A percentile compares a stretch with the other conserved stretches of the same genome.
Conservation (phyloP, 1,140 invertebrate genomes). For the Andricus grossulariae region DNA sequence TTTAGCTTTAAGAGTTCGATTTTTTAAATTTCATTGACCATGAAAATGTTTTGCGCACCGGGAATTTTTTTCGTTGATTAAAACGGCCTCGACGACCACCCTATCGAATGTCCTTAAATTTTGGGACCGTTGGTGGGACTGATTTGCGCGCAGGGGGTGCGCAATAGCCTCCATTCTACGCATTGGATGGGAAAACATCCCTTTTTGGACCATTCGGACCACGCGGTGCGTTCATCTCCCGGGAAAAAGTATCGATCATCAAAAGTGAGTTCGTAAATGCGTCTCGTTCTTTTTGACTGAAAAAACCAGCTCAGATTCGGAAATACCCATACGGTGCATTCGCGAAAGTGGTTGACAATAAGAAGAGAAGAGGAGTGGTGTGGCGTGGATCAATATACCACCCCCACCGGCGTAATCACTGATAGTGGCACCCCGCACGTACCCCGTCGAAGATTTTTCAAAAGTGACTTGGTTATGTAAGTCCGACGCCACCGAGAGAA, state of each 20-base stretch:
- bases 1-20: no score
- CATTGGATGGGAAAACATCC: background rate
- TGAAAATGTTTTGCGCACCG: no score
- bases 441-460: constrained; percentile 38
- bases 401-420: constrained; percentile 49
- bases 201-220: background rate
- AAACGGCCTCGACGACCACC: no score
- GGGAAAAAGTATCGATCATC: background rate
- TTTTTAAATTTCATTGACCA: no score
- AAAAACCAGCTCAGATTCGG: background rate
- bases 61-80: no score
- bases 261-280: background rate
- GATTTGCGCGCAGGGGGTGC: background rate
- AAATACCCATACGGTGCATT: background rate
- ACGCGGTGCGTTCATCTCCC: background rate
- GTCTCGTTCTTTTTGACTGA: background rate
- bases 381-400: constrained; percentile 62
- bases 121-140: constrained; percentile 15
- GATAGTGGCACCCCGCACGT: constrained; percentile 34
- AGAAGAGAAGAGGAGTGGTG: background rate
- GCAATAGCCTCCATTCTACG: background rate
- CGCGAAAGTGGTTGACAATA: background rate
- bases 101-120: background rate
- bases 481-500: background rate
- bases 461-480: background rate